Evolutionary conservation across 2,797 vertebrate species (phyloP).

Genomic region (Artibeus lituratus): DNA sequence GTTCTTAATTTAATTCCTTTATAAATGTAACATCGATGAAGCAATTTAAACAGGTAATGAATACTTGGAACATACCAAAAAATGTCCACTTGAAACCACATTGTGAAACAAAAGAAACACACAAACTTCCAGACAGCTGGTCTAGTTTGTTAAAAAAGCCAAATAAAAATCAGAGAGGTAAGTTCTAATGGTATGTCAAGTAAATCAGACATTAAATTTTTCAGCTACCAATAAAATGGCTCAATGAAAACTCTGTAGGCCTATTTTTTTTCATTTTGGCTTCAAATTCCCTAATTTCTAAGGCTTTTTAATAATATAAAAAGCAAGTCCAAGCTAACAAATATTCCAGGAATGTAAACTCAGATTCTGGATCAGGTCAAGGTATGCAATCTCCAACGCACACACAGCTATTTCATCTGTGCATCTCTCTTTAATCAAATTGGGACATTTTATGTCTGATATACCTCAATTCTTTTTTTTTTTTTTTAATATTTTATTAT

Average conservation of each 20-base stretch:
- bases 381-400: neutral
- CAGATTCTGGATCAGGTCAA: neutral
- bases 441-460: neutral
- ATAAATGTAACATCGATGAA: neutral
- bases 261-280: neutral
- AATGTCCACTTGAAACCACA: neutral
- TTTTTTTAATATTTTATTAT: too few species aligned
- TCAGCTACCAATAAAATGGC: neutral
- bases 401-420: neutral
- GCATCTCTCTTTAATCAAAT: neutral
- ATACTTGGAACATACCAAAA: neutral
- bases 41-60: neutral
- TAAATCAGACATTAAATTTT: neutral
- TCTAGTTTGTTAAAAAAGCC: neutral
- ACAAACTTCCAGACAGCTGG: neutral
- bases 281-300: neutral
- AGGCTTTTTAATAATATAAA: neutral
- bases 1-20: neutral
- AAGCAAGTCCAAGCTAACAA: neutral
- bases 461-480: neutral
- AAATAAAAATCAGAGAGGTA: neutral
- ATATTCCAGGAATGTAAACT: neutral
- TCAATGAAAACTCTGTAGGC: neutral
- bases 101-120: neutral
- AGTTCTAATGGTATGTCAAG: neutral